Base-by-base conservation (phyloP, 2,797 vertebrate species). In the Phaenicophaeus curvirostris region DNA sequence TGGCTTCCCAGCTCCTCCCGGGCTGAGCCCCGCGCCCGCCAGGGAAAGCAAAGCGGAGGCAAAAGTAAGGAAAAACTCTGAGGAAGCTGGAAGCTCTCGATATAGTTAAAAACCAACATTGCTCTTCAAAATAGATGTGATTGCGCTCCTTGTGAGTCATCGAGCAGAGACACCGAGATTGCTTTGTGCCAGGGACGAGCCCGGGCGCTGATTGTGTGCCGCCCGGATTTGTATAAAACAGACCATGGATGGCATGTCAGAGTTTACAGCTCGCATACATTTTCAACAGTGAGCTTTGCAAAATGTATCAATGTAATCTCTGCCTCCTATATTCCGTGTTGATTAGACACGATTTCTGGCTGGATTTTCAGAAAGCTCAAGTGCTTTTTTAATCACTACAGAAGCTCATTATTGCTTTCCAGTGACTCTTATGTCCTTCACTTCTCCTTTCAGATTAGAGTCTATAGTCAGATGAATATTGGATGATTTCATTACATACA, bases 331-430 rank as follows among this genome's bases (percentile, higher is more conserved):
- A 97, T 97, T 98, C 97, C 94, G 97, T 98, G 98, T 98, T 99
- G 98, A 99, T 99, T 99, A 99, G 98, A 98, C 97, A 97, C 97
- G 96, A 97, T 98, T 98, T 98, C 96, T 98, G 97, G 98, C 97
- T 97, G 96, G 96, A 97, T 97, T 98, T 98, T 98, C 98, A 96
- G 98, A 98, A 98, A 98, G 97, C 98, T 98, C 97, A 98, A 98
- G 98, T 98, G 98, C 96, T 98, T 98, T 97, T 98, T 99, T 99
- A 98, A 98, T 98, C 99, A 99, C 99, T 99, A 98, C 98, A 99
- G 97, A 91, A 94, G 97, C 98, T 98, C 98, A 97, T 98, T 98
- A 98, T 98, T 97, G 98, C 97, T 98, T 97, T 98, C 98, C 98
- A 96, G 97, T 97, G 97, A 98, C 98, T 98, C 98, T 98, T 98